phyloP scores from a whole-genome alignment of 1,140 invertebrate species.

The Drosophila obscura region DNA sequence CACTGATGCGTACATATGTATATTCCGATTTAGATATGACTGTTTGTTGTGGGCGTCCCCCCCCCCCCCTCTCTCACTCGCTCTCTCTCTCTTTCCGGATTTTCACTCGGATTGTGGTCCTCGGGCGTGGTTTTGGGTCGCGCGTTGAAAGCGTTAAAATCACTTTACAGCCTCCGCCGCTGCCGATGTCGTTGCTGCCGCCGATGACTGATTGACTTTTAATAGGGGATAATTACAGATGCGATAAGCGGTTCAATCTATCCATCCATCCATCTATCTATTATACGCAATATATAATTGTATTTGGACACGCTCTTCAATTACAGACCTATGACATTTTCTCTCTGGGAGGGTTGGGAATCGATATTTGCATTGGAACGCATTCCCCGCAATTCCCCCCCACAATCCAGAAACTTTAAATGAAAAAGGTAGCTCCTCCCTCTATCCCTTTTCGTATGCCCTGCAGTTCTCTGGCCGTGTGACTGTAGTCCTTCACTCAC shows the following conservation, averaged over 20 bases:
- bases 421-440: no score
- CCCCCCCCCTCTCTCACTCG: background rate
- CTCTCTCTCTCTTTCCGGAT: slow-evolving; percentile 1
- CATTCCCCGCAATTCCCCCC: no score
- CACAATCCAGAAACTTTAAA: no score
- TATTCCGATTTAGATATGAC: slow-evolving; percentile 56
- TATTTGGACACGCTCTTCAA: no score
- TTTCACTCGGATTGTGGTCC: slow-evolving; percentile 13
- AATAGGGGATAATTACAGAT: slow-evolving; percentile 62
- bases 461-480: slow-evolving; percentile 21
- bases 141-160: slow-evolving; percentile 52
- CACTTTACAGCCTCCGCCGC: slow-evolving; percentile 26
- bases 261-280: background rate
- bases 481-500: slow-evolving; percentile 39
- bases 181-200: slow-evolving; percentile 15
- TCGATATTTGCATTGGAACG: no score
- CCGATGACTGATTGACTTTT: slow-evolving; percentile 70
- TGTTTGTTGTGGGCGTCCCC: slow-evolving; percentile 55
- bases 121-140: no score
- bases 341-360: no score
- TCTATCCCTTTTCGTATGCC: background rate
- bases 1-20: slow-evolving; percentile 11
- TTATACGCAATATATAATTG: no score
- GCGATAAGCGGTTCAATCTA: slow-evolving; percentile 33
- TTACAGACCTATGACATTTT: no score